A percentile compares a stretch with the other conserved stretches of the same genome.
phyloP scores from a whole-genome alignment of 2,888 invertebrate genomes.

The Lasioglossum morio region DNA sequence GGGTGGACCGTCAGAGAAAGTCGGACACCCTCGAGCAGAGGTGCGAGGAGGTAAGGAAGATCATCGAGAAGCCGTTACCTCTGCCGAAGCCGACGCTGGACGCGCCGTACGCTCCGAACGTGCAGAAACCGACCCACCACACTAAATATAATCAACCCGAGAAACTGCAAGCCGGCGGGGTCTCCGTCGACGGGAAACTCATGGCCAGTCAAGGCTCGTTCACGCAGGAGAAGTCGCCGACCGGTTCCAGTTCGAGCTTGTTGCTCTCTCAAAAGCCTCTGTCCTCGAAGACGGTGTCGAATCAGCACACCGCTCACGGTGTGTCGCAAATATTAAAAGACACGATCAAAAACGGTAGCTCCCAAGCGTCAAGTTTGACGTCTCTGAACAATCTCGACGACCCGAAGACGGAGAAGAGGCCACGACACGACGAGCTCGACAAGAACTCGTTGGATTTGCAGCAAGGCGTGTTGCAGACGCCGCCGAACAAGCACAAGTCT shows the following conservation, averaged over 20 bases:
- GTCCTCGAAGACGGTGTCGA: slow-evolving; percentile 46
- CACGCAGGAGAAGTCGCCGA: slow-evolving; percentile 71
- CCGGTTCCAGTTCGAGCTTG: slow-evolving; percentile 17
- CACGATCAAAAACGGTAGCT: slow-evolving; percentile 74
- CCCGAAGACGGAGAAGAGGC: slow-evolving; percentile 82
- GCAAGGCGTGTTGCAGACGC: slow-evolving; percentile 68
- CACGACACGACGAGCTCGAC: slow-evolving; percentile 71
- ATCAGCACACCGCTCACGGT: slow-evolving; percentile 70
- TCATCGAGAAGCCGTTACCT: slow-evolving; percentile 80
- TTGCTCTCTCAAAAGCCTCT: slow-evolving; percentile 54
- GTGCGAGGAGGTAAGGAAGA: slow-evolving; percentile 80
- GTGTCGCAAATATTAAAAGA: slow-evolving; percentile 73
- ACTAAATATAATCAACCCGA: slow-evolving; percentile 73
- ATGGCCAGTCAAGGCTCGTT: slow-evolving; percentile 56
- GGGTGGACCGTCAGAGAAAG: slow-evolving; percentile 73
- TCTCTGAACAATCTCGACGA: slow-evolving; percentile 74
- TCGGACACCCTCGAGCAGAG: slow-evolving; percentile 78
- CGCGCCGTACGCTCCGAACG: slow-evolving; percentile 74
- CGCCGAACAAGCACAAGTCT: slow-evolving; percentile 83
- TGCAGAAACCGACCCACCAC: slow-evolving; percentile 79
- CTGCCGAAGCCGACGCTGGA: slow-evolving; percentile 77
- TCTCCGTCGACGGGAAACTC: slow-evolving; percentile 53
- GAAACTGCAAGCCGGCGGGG: slow-evolving; percentile 53
- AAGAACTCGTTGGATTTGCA: slow-evolving; percentile 62
- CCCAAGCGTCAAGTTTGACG: slow-evolving; percentile 65